Percentiles rank a stretch among this genome's conserved stretches.
phyloP scores from a whole-genome alignment of 2,113 vertebrate species.

The mouse (Mus musculus) region GRCm39 chr17:61244501-61245000 shows the following conservation, averaged over 20 bases:
- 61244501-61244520: background rate
- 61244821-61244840: background rate
- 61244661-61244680: background rate
- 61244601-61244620: accelerated
- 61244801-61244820: background rate
- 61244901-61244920: background rate
- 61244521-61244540: background rate
- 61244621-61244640: background rate
- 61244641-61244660: background rate
- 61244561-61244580: accelerated
- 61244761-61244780: background rate
- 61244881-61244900: background rate
- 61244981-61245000: background rate
- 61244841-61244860: background rate
- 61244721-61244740: background rate
- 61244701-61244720: background rate
- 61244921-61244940: background rate
- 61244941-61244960: background rate
- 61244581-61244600: accelerated
- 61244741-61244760: background rate
- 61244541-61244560: background rate
- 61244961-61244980: background rate
- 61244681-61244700: background rate
- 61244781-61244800: background rate
- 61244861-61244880: background rate